Evolutionary conservation across 2,797 vertebrate genomes (phyloP).

Genomic region (Pantherophis alleghaniensis): DNA sequence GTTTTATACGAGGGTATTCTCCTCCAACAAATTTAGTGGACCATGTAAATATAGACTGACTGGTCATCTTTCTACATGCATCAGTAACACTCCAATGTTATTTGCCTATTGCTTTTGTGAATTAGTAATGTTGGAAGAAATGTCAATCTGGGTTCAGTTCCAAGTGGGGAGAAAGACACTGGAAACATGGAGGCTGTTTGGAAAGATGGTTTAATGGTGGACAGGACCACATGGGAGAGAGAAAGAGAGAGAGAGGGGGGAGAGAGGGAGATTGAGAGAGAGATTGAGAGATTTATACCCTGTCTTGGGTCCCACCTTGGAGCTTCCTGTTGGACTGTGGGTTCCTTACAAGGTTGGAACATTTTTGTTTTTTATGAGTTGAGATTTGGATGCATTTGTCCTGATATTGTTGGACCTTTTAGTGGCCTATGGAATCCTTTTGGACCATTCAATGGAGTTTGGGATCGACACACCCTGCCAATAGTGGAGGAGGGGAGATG

Average conservation of each 20-base stretch:
- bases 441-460: background rate
- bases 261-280: too few relatives aligned
- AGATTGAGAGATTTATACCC: too few relatives aligned
- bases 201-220: too few relatives aligned
- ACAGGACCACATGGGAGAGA: too few relatives aligned
- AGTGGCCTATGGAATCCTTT: background rate
- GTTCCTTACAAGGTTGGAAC: background rate
- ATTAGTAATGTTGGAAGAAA: too few relatives aligned
- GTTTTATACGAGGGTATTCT: background rate
- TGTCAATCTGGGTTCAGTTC: too few relatives aligned
- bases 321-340: background rate
- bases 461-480: background rate
- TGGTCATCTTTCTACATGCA: background rate
- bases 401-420: background rate
- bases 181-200: too few relatives aligned
- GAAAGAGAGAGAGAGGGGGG: too few relatives aligned
- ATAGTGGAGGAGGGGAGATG: background rate
- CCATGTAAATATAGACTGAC: background rate
- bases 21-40: background rate
- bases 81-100: background rate
- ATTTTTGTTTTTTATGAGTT: background rate
- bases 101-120: background rate
- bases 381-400: background rate
- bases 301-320: too few relatives aligned
- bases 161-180: too few relatives aligned